Evolutionary conservation across 1,140 invertebrate genomes (phyloP).

Genomic region (Cataglyphis hispanica): DNA sequence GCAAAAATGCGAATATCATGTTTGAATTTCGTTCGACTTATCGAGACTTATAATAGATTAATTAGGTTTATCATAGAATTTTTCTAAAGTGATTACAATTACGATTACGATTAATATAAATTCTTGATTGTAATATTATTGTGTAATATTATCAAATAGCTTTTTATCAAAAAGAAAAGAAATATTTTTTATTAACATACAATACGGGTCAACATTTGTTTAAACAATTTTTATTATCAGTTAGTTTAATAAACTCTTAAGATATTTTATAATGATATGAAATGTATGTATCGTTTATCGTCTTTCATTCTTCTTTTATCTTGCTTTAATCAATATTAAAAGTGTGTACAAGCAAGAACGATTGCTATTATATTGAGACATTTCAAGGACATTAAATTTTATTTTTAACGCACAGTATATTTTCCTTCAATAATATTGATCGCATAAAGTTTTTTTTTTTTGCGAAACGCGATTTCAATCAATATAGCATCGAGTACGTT

Average conservation of each 20-base stretch:
- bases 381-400: not conserved
- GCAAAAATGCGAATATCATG: not conserved
- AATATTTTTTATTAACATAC: too few species aligned
- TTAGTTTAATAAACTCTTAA: not conserved
- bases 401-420: slow-evolving; percentile 9
- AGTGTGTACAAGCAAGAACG: too few species aligned
- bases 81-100: not conserved
- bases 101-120: not conserved
- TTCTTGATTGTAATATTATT: not conserved
- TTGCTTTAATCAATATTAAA: not conserved
- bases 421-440: slow-evolving; percentile 24
- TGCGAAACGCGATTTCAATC: slow-evolving; percentile 19
- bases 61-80: not conserved
- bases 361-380: not conserved
- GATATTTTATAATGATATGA: not conserved
- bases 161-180: too few species aligned
- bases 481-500: slow-evolving; percentile 44
- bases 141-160: too few species aligned
- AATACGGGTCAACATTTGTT: too few species aligned
- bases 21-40: not conserved
- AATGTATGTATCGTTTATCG: not conserved
- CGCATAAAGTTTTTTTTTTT: slow-evolving; percentile 35
- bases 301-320: not conserved
- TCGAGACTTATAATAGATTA: not conserved
- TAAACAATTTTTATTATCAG: not conserved